Percentiles rank a stretch among this genome's conserved stretches.
These are phyloP conservation scores for Synanceia verrucosa DNA, from an alignment of 2,797 vertebrate genomes.

Conservation along the genomic window DNA sequence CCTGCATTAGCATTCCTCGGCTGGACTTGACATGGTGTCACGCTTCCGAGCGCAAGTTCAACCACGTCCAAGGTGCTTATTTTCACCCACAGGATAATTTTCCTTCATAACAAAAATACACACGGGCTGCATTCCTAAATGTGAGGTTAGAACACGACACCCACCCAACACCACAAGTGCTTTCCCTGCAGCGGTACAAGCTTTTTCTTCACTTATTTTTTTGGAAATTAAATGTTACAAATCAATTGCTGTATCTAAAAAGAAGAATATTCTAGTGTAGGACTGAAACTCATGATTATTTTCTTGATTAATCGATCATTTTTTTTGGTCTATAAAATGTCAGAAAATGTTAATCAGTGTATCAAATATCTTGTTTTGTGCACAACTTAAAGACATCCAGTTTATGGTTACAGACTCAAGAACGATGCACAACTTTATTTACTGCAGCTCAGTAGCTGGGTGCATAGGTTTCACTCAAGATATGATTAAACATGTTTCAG, in stretches of 20 bases:
- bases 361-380: too few species aligned
- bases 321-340: too few species aligned
- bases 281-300: too few species aligned
- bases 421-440: too few species aligned
- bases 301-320: too few species aligned
- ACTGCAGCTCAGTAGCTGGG: too few species aligned
- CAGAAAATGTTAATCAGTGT: too few species aligned
- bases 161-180: constrained; percentile 37
- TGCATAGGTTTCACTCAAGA: too few species aligned
- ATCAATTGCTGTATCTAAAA: not conserved
- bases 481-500: too few species aligned
- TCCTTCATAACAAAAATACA: constrained; percentile 58
- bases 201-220: not conserved
- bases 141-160: constrained; percentile 58
- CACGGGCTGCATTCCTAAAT: constrained; percentile 62
- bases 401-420: too few species aligned
- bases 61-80: constrained; percentile 70
- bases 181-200: not conserved
- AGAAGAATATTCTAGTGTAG: constrained; percentile 2
- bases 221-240: not conserved
- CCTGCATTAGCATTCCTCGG: constrained; percentile 43
- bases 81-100: constrained; percentile 57
- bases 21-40: constrained; percentile 65
- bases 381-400: too few species aligned
- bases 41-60: constrained; percentile 64